Evolutionary conservation across 2,113 vertebrate genomes (phyloP), one percentile per base, ranked within the genome.

Genomic region (Oreochromis aureus): DNA sequence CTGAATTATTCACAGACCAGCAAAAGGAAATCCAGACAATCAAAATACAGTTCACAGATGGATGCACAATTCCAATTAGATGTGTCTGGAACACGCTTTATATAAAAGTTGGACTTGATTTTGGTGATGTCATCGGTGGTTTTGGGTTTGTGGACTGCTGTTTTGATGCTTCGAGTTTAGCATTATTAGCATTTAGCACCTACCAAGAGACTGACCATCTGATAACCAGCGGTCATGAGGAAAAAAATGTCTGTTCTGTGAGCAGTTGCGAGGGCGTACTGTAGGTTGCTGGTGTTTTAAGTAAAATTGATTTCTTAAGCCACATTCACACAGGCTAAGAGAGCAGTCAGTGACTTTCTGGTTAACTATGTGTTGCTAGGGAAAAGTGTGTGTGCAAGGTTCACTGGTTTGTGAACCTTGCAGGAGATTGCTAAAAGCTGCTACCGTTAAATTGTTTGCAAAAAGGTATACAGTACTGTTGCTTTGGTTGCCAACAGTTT

Each of bases 1-100:
- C 69, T 92, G 81, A 93, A 95, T 94, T 89, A 94, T 95, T 93
- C 87, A 93, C 78, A 83, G 34, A 83, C 27, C 84, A 69, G 46
- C 80, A 76, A 55, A 63, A 27, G 87, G 34, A 44, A 88, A 86
- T 88, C 89, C 55, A 84, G 59, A 56, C 55, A 18, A 81, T 89
- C 32, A 66, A 87, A 93, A 86, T 46, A 79, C 63, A 15, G 8
- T 22, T 82, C 58, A 89, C 88, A 84, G 73, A 51, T 56, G 18
- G 15, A 13, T 5, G 16, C 61, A 85, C 5, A 7, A 22, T 76
- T 51, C 61, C 59, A 86, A 80, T 87, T 48, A 44, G 19, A 30
- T 58, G 7, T 22, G 48, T 6, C 30, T 36, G 30, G 82, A 69
- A 15, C 69, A 48, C 22, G 48, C 69, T 76, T 27, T 46, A 73